These are phyloP conservation scores for Stratiomys singularior DNA, from an alignment of 2,888 invertebrate genomes.

Conservation along the genomic window DNA sequence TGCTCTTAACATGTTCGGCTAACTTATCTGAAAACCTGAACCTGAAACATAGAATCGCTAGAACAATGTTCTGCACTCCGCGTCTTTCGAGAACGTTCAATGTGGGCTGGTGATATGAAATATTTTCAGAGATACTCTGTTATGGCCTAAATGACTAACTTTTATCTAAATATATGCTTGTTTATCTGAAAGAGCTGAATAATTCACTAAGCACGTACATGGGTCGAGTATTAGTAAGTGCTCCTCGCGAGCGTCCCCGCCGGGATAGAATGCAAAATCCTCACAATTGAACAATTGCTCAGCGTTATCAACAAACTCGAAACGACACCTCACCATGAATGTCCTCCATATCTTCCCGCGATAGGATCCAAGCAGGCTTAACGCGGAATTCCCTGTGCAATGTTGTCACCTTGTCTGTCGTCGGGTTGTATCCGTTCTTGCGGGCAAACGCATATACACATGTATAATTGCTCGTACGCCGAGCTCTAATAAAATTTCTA, in stretches of 20 bases:
- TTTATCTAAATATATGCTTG: conserved; percentile 23
- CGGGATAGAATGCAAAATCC: not conserved
- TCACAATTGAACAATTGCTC: conserved; percentile 29
- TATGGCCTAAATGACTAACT: conserved; percentile 14
- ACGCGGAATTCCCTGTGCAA: not conserved
- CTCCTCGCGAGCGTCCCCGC: not conserved
- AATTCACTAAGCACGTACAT: conserved; percentile 17
- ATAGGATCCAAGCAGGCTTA: conserved; percentile 25
- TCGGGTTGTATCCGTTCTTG: not conserved
- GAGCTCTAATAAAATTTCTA: not conserved
- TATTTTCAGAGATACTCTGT: not conserved
- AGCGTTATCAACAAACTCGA: conserved; percentile 31
- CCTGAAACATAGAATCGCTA: too few species aligned
- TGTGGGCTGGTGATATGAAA: not conserved
- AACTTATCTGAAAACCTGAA: too few species aligned
- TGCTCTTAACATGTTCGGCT: too few species aligned
- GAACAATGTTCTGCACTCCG: too few species aligned
- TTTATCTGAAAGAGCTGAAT: conserved; percentile 29
- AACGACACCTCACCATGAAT: conserved; percentile 44
- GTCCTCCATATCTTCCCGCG: conserved; percentile 37
- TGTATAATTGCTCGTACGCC: not conserved
- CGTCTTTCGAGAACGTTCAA: not conserved
- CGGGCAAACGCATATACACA: not conserved
- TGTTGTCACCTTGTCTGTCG: conserved; percentile 44
- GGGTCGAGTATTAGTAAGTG: not conserved